Evolutionary conservation across 2,797 vertebrate species (phyloP), one percentile per base, ranked within the genome.

Genomic region (Mallotus villosus): DNA sequence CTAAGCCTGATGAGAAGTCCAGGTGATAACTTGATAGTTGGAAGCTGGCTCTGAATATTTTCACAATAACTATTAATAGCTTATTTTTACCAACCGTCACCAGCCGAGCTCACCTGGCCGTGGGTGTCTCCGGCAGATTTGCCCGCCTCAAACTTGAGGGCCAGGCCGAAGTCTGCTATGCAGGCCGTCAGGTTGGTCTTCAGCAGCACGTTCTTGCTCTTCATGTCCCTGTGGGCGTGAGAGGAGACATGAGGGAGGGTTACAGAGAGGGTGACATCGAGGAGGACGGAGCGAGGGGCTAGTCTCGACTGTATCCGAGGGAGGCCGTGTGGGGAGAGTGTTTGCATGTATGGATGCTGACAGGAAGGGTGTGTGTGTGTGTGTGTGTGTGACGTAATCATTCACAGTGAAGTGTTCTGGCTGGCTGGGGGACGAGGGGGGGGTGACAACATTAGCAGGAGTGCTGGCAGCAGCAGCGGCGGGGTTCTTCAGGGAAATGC

Each of bases 191-290:
- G 92, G 80, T 97, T 94, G 68, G 93, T 93, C 91, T 97, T 97
- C 86, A 98, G 89, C 79, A 98, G 90, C 60, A 98, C 87, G 0
- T 98, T 98, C 92, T 97, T 98, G 92, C 96, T 97, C 90, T 98
- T 98, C 81, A 97, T 95, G 91, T 98, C 96, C 94, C 96, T 98
- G 89, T 72, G 59, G 46, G 7, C 19, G 14, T 22, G 32, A 67
- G 6, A 7, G 25, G 29, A 14, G n/a, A 25, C 21, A 62, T 9
- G 27, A 27, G 5, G 41, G 32, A 62, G 53, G 59, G 5, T 37
- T 22, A 25, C 11, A 57, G 4, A 58, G 8, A 16, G 8, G 19
- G 19, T 1, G 19, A 34, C 2, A 22, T 19, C 8, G 34, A n/a
- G 12, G 2, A 32, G 63, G n/a, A 64, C 21, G 3, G 11, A 64